Evolutionary conservation across 2,888 invertebrate species (phyloP).

Genomic region (Catocala sponsa): DNA sequence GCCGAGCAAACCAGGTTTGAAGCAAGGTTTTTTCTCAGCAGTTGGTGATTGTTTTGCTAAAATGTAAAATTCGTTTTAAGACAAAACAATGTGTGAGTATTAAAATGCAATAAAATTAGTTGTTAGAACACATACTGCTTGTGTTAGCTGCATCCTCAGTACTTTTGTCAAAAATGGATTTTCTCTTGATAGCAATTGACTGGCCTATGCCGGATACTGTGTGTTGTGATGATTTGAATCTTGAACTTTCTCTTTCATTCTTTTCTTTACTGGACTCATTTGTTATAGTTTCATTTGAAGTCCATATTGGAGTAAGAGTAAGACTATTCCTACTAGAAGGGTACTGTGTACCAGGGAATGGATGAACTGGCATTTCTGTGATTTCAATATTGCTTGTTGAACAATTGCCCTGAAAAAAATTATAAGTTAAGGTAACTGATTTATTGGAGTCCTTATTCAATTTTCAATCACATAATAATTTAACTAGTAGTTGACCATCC

Average conservation of each 20-base stretch:
- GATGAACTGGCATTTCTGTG: conserved; percentile 54
- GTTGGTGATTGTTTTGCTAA: conserved; percentile 70
- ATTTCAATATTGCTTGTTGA: conserved; percentile 51
- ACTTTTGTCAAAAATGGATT: conserved; percentile 66
- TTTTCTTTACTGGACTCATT: conserved; percentile 47
- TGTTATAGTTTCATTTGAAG: conserved; percentile 41
- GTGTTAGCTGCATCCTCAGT: conserved; percentile 43
- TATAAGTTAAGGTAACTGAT: too few relatives aligned
- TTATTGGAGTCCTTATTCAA: too few relatives aligned
- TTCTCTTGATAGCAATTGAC: conserved; percentile 64
- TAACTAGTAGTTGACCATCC: too few relatives aligned
- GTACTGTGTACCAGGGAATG: conserved; percentile 44
- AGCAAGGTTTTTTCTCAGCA: conserved; percentile 72
- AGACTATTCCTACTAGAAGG: conserved; percentile 27
- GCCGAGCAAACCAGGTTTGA: conserved; percentile 65
- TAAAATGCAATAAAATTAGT: too few relatives aligned
- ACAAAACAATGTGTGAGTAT: background rate
- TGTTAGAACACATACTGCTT: conserved; percentile 49
- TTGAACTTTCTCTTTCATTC: conserved; percentile 49
- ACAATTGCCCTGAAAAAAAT: conserved; percentile 54
- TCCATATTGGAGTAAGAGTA: conserved; percentile 52
- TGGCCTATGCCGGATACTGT: conserved; percentile 55
- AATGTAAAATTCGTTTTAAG: conserved; percentile 39
- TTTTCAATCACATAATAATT: too few relatives aligned
- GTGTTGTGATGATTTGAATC: conserved; percentile 53